Evolutionary conservation across 2,797 vertebrate genomes (phyloP), one percentile per base, ranked within the genome.

Genomic region (Gobionotothen gibberifrons): DNA sequence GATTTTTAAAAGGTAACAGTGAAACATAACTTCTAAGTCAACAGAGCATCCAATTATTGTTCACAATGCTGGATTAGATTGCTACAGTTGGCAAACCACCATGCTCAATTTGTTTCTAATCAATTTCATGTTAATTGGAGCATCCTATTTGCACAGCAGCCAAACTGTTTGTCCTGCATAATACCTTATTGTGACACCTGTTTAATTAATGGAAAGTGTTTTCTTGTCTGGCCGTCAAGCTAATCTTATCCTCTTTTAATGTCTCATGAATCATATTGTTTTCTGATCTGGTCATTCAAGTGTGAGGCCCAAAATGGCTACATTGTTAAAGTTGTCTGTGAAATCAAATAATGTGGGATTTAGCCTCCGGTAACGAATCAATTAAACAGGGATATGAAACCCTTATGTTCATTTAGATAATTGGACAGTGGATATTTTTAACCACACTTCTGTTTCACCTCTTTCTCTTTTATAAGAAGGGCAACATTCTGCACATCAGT

Each of bases 351-450:
- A 56, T 56, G 39, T 40, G 8, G 21, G 47, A 61, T 76, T 40
- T 53, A 32, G 61, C 55, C 48, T 48, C 57, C 5, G 68, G 39
- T 56, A 19, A 40, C 21, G 58, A 61, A 54, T 65, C 58, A 48
- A 55, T 69, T 52, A 69, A 67, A 53, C 10, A 62, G 4, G 59
- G 42, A 62, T 59, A 42, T 73, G 52, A 77, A 65, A 39, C 55
- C 32, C 29, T 46, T 15, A 40, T 11, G 52, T 67, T 70, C 16
- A 44, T 61, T 57, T 48, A 19, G 53, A 55, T 48, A 63, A 53
- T 42, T 71, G 16, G 7, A 49, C 39, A 16, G 2, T 49, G 8
- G 13, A 19, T 32, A 66, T 67, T 52, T 77, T 48, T 57, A 62
- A 58, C 57, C 17, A 19, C 17, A 43, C 14, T 59, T 48, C 55